phyloP scores from a whole-genome alignment of 2,113 vertebrate genomes.

The Antechinus flavipes region DNA sequence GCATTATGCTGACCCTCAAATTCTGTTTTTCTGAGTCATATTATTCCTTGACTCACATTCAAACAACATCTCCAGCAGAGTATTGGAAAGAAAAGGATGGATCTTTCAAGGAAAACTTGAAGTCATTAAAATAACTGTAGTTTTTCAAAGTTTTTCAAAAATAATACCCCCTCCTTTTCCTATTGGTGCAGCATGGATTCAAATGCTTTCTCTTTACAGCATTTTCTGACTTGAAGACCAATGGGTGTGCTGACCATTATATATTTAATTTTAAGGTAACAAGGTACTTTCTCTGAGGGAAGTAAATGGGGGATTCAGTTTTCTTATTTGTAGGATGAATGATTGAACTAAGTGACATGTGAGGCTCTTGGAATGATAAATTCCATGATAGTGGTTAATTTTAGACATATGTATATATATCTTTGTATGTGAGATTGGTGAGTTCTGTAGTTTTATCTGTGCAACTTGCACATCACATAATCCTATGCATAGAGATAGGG shows the following conservation, averaged over 20 bases:
- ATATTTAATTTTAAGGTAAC: too few species aligned
- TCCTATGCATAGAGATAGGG: background rate
- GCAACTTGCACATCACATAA: background rate
- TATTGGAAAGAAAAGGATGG: background rate
- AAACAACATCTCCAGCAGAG: background rate
- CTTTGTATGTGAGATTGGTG: background rate
- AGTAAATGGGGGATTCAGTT: background rate
- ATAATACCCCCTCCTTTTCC: background rate
- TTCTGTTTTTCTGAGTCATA: background rate
- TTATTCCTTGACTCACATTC: background rate
- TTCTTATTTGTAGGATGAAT: background rate
- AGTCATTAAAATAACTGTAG: background rate
- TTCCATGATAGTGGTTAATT: background rate
- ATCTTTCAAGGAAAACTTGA: background rate
- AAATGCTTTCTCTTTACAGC: background rate
- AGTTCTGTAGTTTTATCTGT: background rate
- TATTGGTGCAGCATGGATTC: background rate
- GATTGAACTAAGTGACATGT: background rate
- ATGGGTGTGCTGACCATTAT: too few species aligned
- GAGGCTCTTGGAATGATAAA: background rate
- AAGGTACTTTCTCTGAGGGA: too few species aligned
- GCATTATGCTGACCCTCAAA: too few species aligned
- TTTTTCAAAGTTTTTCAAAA: background rate
- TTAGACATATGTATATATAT: background rate
- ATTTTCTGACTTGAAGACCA: too few species aligned